Conservation (phyloP, 2,797 vertebrate genomes). For the Taeniopygia guttata region DNA sequence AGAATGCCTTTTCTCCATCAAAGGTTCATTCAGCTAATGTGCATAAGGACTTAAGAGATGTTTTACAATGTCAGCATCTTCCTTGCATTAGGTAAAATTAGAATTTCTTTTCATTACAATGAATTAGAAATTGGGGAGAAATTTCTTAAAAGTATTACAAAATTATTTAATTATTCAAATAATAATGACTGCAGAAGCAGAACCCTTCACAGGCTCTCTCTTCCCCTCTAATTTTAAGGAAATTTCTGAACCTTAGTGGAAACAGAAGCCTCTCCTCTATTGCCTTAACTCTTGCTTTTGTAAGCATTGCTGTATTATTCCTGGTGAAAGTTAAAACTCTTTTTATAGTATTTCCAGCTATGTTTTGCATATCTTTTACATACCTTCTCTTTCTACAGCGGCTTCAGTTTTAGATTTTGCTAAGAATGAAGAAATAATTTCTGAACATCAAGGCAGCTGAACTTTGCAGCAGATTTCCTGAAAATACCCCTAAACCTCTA, state of each 20-base stretch:
- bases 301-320: background rate
- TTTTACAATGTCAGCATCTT: background rate
- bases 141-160: background rate
- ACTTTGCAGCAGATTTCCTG: background rate
- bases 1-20: background rate
- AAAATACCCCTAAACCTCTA: background rate
- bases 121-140: background rate
- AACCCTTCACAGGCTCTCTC: background rate
- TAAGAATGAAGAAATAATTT: background rate
- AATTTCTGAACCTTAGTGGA: background rate
- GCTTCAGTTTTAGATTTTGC: background rate
- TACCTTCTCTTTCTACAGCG: background rate
- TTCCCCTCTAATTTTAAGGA: background rate
- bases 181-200: background rate
- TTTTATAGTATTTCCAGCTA: background rate
- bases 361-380: background rate
- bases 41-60: background rate
- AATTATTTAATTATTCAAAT: background rate
- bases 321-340: background rate
- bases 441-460: background rate
- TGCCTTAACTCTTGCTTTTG: background rate
- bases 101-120: background rate
- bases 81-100: background rate
- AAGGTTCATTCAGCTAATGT: background rate
- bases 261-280: background rate